Base-by-base conservation (phyloP, 1,140 invertebrate species). In the Sycophila sp. region DNA sequence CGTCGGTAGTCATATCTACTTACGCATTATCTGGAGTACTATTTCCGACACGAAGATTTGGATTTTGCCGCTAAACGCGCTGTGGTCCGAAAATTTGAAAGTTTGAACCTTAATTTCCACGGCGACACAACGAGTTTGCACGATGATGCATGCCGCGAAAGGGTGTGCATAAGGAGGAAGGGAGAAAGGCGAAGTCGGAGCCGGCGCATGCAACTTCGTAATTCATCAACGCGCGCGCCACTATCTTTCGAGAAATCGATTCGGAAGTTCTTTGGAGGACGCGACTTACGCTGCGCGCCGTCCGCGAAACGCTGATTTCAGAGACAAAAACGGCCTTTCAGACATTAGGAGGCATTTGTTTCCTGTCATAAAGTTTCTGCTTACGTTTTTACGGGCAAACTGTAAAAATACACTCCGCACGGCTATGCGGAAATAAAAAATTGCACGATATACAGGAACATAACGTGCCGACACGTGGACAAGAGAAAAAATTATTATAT, bases 201-300 rank as follows among this genome's bases (percentile, higher is more conserved):
- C 4, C 24, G 67, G 58, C 60, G 72, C 76, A 76, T 75, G 73
- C 73, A 75, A 76, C 72, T 76, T 74, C 73, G 76, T 73, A 78
- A 78, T 78, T 78, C 71, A 76, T 78, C 76, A 76, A 73, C 72
- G 69, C 59, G 42, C n/a, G 38, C 42, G 15, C n/a, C 59, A 60
- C 19, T 59, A 60, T 69, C 49, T 42, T 60, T 40, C 58, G 13
- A 34, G 59, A n/a, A 62, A 62, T 62, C 59, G 42, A 62, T 62
- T 28, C 26, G 28, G n/a, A 4, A 22, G 32, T 17, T 19, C 17
- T 17, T 28, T 36, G 53, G 28, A 34, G 53, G 28, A 34, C 53
- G 17, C 53, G 30, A 55, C 28, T 55, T 26, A 10, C 11, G 49
- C 13, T 1, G 5, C 19, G 0, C 2, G 17, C 6, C 28, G 58